A percentile compares a stretch with the other conserved stretches of the same genome.
phyloP scores from a whole-genome alignment of 2,113 vertebrate genomes.

The Pseudorasbora parva region DNA sequence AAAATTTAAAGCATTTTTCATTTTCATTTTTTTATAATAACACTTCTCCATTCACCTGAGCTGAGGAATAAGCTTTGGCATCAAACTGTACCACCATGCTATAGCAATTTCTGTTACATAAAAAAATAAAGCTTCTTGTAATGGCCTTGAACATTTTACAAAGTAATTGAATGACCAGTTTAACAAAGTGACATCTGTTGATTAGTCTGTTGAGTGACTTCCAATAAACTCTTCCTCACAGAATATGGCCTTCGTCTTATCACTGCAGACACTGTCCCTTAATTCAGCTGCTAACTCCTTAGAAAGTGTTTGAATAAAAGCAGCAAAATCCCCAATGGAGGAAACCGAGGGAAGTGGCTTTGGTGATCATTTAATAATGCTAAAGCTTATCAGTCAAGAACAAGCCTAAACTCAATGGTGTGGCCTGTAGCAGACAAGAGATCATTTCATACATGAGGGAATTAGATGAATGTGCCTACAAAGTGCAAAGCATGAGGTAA shows the following conservation, averaged over 20 bases:
- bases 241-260: slow-evolving; percentile 19
- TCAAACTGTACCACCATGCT: not conserved
- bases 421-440: slow-evolving; percentile 38
- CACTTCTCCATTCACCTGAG: not conserved
- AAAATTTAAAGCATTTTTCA: not conserved
- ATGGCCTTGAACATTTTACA: not conserved
- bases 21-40: not conserved
- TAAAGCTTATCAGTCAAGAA: slow-evolving; percentile 43
- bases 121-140: not conserved
- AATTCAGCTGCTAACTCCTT: slow-evolving; percentile 30
- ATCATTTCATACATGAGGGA: slow-evolving; percentile 55
- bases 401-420: slow-evolving; percentile 55
- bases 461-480: slow-evolving; percentile 58
- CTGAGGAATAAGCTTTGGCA: not conserved
- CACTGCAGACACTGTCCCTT: slow-evolving; percentile 4
- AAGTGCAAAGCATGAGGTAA: slow-evolving; percentile 52
- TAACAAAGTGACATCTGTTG: slow-evolving; percentile 24
- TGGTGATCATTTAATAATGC: slow-evolving; percentile 54
- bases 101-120: not conserved
- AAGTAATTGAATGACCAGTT: not conserved
- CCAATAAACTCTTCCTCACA: not conserved
- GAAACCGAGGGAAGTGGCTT: slow-evolving; percentile 23
- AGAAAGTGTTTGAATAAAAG: slow-evolving; percentile 42
- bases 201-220: not conserved
- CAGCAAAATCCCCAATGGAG: slow-evolving; percentile 42